Base-by-base conservation (phyloP, 2,888 invertebrate genomes). In the Cylloceria caligata region DNA sequence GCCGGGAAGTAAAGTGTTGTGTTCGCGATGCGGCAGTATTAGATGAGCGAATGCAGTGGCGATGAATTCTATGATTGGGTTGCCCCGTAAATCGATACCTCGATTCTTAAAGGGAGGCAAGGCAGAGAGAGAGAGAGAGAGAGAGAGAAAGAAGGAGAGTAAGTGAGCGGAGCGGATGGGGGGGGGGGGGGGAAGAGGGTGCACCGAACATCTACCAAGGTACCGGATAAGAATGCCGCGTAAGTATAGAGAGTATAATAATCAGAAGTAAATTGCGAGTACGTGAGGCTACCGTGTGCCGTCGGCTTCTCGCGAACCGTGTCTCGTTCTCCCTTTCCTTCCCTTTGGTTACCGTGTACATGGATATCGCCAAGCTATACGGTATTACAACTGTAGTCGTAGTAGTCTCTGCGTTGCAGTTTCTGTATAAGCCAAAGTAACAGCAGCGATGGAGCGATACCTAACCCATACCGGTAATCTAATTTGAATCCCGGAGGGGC, bases 251-350 rank as follows among this genome's bases (percentile, higher is more conserved):
- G 88, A 89, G 90, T 88, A 89, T 88, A 91, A 91, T 92, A 91
- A 92, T 92, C 91, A 91, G 90, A 91, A 91, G 91, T 88, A 92
- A 92, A 92, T 92, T 92, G 92, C 92, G 86, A 87, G 88, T 89
- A 92, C 92, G 92, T 92, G 92, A 92, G 88, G 92, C 92, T 92
- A 92, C 92, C 91, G 92, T 91, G 90, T 91, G 89, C 88, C 88
- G 89, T 88, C 87, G 85, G 82, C 83, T 79, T 73, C 78, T 67
- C 49, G 62, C 36, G 72, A 47, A 39, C 67, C 68, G 16, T 42
- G 21, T 30, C 55, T 47, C 34, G 74, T 69, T 73, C 27, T 42
- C 69, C 52, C 60, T 68, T 67, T 55, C 47, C 79, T 75, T 71
- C 45, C 55, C 64, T 49, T 62, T 64, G 52, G 39, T 42, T 36